Evolutionary conservation across 2,888 invertebrate genomes (phyloP).

Genomic region (Plusia festucae): DNA sequence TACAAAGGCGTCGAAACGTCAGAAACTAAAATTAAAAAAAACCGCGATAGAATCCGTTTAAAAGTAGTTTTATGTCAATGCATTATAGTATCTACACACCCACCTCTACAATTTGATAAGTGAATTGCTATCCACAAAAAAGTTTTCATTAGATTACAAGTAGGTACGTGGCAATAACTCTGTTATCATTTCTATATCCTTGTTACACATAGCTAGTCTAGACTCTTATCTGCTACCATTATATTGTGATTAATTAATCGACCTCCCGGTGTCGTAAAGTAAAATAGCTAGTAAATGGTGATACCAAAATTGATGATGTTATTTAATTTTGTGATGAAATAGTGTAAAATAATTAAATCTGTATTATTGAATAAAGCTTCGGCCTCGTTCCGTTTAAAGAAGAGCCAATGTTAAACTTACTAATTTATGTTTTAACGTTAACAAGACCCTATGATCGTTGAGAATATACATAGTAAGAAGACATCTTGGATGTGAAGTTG

Average conservation of each 20-base stretch:
- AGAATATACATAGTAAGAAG: no score
- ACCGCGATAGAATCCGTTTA: no score
- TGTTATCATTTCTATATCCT: constrained; percentile 20
- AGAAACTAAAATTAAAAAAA: no score
- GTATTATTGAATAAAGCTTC: background rate
- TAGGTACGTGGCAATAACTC: constrained; percentile 1
- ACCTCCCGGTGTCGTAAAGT: background rate
- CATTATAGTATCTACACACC: no score
- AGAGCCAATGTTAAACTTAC: background rate
- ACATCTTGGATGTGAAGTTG: no score
- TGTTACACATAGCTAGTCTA: constrained; percentile 14
- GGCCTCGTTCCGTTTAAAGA: background rate
- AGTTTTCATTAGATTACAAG: background rate
- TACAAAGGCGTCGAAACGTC: no score
- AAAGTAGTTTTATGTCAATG: no score
- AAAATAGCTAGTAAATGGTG: background rate
- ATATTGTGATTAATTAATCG: constrained; percentile 10
- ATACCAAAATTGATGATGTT: background rate
- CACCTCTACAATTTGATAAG: background rate
- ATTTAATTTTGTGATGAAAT: background rate
- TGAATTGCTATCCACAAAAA: background rate
- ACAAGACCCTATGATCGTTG: no score
- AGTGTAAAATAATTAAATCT: background rate
- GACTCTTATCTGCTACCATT: constrained; percentile 16
- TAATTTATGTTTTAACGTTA: no score